A percentile compares a stretch with the other conserved stretches of the same genome.
phyloP scores from a whole-genome alignment of 2,888 invertebrate species.

The Empis livida region DNA sequence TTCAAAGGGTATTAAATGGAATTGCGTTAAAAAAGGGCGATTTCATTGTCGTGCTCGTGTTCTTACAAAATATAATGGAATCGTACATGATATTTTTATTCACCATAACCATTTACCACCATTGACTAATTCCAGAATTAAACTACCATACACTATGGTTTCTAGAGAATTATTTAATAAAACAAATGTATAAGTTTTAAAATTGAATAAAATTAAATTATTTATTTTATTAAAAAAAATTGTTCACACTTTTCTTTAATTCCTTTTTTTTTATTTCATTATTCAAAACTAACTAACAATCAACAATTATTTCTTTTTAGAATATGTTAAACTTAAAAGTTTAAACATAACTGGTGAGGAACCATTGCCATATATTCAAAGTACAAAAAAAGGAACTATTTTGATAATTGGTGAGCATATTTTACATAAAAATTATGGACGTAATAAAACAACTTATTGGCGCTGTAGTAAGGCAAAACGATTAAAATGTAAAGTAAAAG shows the following conservation, averaged over 20 bases:
- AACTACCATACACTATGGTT: no score
- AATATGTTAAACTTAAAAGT: no score
- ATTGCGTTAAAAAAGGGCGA: constrained; percentile 30
- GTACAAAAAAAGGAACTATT: background rate
- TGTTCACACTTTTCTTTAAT: no score
- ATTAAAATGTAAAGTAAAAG: constrained; percentile 26
- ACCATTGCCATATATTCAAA: background rate
- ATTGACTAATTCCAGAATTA: no score
- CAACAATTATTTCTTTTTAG: no score
- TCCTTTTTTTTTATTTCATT: no score
- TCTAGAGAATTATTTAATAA: no score
- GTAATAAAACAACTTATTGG: constrained; percentile 30
- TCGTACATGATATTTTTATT: constrained; percentile 24
- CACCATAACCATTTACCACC: constrained; percentile 24
- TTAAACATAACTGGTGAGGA: no score
- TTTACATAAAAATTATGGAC: constrained; percentile 24
- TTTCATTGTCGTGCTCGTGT: constrained; percentile 31
- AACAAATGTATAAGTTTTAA: no score
- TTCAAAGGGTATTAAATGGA: constrained; percentile 31
- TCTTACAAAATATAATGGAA: constrained; percentile 20
- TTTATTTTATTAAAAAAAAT: no score
- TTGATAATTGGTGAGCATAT: constrained; percentile 9
- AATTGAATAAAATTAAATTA: no score
- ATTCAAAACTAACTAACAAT: no score
- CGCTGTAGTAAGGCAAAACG: constrained; percentile 28